phyloP scores from a whole-genome alignment of 2,113 vertebrate species.

The Origma solitaria region DNA sequence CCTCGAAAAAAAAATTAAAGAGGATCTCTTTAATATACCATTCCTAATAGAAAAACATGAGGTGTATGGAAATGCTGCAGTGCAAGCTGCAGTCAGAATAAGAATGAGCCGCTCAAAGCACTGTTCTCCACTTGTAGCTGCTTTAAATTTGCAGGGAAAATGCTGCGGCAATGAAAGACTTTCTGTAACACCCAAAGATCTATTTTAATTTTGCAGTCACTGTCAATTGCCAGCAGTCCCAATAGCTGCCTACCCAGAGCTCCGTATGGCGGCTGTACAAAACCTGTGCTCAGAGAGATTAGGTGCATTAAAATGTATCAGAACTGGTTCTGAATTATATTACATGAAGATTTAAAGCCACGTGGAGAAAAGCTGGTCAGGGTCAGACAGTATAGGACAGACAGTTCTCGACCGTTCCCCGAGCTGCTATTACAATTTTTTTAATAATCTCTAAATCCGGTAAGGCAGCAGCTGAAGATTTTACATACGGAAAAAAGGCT shows the following conservation, averaged over 20 bases:
- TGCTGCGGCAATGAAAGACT: constrained; percentile 24
- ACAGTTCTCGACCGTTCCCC: constrained; percentile 41
- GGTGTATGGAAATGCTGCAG: constrained; percentile 40
- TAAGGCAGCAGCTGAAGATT: constrained; percentile 63
- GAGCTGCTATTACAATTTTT: constrained; percentile 62
- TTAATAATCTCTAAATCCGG: constrained; percentile 72
- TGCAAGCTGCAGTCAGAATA: constrained; percentile 44
- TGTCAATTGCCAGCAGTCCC: constrained; percentile 43
- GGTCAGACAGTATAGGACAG: constrained; percentile 60
- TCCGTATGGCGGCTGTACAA: not conserved
- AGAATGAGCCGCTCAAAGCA: constrained; percentile 25
- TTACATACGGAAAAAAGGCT: constrained; percentile 52
- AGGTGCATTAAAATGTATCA: constrained; percentile 66
- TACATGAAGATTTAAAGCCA: constrained; percentile 66
- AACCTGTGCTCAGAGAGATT: constrained; percentile 57
- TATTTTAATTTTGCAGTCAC: constrained; percentile 59
- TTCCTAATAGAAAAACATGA: constrained; percentile 34
- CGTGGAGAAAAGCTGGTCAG: constrained; percentile 46
- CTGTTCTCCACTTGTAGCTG: constrained; percentile 23
- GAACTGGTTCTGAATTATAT: constrained; percentile 56
- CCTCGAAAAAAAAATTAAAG: not conserved
- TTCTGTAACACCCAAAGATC: constrained; percentile 58
- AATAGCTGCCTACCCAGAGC: constrained; percentile 13
- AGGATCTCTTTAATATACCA: constrained; percentile 34
- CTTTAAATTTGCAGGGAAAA: constrained; percentile 53